Evolutionary conservation across 2,888 invertebrate genomes (phyloP).

Genomic region (Desoria tigrina): DNA sequence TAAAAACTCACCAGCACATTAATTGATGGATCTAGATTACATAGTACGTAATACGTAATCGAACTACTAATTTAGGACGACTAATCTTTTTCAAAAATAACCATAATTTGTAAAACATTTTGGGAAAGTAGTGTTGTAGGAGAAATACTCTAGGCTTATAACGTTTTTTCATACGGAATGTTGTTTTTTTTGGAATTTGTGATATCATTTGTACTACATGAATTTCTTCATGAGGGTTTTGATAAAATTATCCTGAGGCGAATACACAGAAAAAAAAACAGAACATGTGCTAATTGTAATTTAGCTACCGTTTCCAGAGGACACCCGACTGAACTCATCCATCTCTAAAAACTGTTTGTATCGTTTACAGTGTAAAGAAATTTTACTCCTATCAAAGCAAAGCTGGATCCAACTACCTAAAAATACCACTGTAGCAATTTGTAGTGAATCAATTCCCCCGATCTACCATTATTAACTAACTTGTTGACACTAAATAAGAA

Average conservation of each 20-base stretch:
- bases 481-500: slow-evolving; percentile 1
- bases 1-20: slow-evolving; percentile 6
- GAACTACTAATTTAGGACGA: slow-evolving; percentile 3
- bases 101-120: slow-evolving; percentile 8
- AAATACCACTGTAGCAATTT: background rate
- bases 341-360: no score
- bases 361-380: no score
- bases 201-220: slow-evolving; percentile 15
- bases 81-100: slow-evolving; percentile 4
- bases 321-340: no score
- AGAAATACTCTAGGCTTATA: background rate
- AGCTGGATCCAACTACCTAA: no score
- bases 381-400: no score
- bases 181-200: slow-evolving; percentile 16
- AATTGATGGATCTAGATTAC: slow-evolving; percentile 4
- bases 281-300: no score
- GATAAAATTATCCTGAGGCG: slow-evolving; percentile 1
- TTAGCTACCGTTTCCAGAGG: no score
- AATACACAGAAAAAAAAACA: no score
- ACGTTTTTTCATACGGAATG: slow-evolving; percentile 17
- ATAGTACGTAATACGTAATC: no score
- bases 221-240: slow-evolving; percentile 13
- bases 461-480: slow-evolving; percentile 12
- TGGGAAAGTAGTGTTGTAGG: background rate
- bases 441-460: slow-evolving; percentile 7